Percentiles rank a stretch among this genome's conserved stretches.
Conservation (phyloP, 2,888 invertebrate species). For the Drosophila neotestacea region DNA sequence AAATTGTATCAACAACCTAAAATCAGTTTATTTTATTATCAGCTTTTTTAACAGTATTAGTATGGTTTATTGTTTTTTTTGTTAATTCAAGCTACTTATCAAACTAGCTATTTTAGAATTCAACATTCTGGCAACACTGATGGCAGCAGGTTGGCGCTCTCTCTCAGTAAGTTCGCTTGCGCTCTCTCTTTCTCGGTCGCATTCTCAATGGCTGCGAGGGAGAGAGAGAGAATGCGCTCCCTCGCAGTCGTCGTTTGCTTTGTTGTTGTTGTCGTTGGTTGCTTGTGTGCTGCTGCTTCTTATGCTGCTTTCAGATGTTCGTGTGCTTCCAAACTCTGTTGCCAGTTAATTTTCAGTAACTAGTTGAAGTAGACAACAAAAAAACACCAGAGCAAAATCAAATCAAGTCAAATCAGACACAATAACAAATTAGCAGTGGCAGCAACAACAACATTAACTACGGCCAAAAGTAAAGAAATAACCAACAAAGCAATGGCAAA, state of each 20-base stretch:
- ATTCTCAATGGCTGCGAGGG: constrained; percentile 35
- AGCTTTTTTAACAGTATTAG: neutral
- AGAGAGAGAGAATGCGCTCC: constrained; percentile 19
- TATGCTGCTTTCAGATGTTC: constrained; percentile 55
- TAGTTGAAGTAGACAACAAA: constrained; percentile 78
- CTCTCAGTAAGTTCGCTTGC: constrained; percentile 22
- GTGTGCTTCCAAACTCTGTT: constrained; percentile 64
- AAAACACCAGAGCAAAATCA: constrained; percentile 39
- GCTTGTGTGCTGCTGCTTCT: constrained; percentile 47
- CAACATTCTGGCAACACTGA: too few species aligned
- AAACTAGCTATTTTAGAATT: too few species aligned
- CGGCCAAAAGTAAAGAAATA: constrained; percentile 45
- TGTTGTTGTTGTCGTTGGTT: constrained; percentile 22
- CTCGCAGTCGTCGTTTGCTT: constrained; percentile 22
- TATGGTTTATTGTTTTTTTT: too few species aligned
- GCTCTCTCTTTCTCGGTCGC: constrained; percentile 34
- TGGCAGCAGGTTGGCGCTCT: constrained; percentile 52
- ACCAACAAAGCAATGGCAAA: constrained; percentile 36
- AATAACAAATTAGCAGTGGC: constrained; percentile 34
- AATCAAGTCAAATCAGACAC: constrained; percentile 35
- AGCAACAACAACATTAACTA: constrained; percentile 25
- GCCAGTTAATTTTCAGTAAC: constrained; percentile 79
- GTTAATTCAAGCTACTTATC: neutral
- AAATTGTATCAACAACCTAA: too few species aligned
- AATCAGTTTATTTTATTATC: too few species aligned